These are phyloP conservation scores for Pantherophis guttatus DNA, from an alignment of 2,113 vertebrate species.

Conservation along the genomic window DNA sequence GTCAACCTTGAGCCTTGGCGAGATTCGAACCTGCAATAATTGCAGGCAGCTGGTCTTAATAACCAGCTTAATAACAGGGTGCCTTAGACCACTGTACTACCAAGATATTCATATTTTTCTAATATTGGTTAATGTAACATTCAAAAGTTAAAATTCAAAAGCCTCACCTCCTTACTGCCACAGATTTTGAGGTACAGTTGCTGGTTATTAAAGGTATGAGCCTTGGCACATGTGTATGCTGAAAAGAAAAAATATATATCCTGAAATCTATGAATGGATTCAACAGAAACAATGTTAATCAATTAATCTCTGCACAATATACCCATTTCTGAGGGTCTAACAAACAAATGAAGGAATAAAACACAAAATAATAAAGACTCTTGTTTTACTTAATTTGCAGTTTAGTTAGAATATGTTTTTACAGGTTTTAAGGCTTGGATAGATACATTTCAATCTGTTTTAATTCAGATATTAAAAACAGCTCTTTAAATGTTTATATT, in stretches of 20 bases:
- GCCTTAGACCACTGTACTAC: no score
- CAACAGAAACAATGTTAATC: neutral
- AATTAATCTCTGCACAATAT: neutral
- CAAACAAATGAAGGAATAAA: neutral
- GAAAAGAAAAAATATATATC: constrained; percentile 35
- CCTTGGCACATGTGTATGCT: constrained; percentile 96
- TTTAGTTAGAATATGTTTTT: neutral
- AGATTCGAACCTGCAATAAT: no score
- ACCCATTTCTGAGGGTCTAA: neutral
- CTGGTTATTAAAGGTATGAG: constrained; percentile 97
- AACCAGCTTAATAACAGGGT: no score
- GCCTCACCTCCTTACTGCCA: constrained; percentile 90
- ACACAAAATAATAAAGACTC: neutral
- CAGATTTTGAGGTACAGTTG: constrained; percentile 96
- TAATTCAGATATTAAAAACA: neutral
- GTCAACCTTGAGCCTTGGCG: no score
- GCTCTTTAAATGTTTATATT: neutral
- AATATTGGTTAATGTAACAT: neutral
- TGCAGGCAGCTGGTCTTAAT: no score
- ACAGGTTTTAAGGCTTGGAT: neutral
- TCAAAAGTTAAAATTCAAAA: neutral
- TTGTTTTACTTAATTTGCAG: neutral
- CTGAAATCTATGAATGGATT: neutral
- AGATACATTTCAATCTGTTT: neutral
- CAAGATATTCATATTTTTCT: neutral